phyloP scores from a whole-genome alignment of 2,797 vertebrate species.

The Poeciliopsis presidionis region DNA sequence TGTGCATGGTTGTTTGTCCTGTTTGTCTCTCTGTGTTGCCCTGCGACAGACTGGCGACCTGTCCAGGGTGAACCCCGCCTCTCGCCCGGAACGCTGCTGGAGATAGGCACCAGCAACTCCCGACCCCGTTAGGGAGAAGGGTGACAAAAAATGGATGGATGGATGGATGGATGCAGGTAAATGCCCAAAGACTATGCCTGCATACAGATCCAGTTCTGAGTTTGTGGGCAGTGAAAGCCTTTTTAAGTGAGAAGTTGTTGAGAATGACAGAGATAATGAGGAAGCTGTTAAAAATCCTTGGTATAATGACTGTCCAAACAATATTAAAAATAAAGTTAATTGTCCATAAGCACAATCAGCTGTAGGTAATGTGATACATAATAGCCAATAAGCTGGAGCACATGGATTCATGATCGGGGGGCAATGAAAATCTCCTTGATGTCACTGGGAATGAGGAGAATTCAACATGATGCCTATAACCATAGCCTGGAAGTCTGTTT shows the following conservation, averaged over 20 bases:
- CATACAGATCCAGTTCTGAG: slow-evolving; percentile 26
- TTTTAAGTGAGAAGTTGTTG: slow-evolving; percentile 34
- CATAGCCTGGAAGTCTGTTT: background rate
- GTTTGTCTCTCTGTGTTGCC: too few species aligned
- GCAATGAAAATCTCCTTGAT: slow-evolving; percentile 6
- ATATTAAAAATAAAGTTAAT: slow-evolving; percentile 77
- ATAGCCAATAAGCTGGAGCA: slow-evolving; percentile 53
- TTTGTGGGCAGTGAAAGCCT: slow-evolving; percentile 56
- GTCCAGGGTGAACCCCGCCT: too few species aligned
- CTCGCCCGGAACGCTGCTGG: too few species aligned
- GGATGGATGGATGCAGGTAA: too few species aligned
- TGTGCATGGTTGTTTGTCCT: too few species aligned
- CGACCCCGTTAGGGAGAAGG: too few species aligned
- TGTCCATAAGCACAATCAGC: slow-evolving; percentile 76
- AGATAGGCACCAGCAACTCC: too few species aligned
- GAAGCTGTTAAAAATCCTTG: slow-evolving; percentile 66
- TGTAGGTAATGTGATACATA: slow-evolving; percentile 57
- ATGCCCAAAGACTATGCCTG: background rate
- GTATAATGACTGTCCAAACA: slow-evolving; percentile 68
- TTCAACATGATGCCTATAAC: background rate
- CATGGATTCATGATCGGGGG: slow-evolving; percentile 25
- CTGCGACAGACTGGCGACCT: too few species aligned
- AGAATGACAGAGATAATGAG: slow-evolving; percentile 76
- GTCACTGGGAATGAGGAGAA: background rate
- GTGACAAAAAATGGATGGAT: too few species aligned